Base-by-base conservation (phyloP, 1,140 invertebrate species). In the Heliconius hermathena region DNA sequence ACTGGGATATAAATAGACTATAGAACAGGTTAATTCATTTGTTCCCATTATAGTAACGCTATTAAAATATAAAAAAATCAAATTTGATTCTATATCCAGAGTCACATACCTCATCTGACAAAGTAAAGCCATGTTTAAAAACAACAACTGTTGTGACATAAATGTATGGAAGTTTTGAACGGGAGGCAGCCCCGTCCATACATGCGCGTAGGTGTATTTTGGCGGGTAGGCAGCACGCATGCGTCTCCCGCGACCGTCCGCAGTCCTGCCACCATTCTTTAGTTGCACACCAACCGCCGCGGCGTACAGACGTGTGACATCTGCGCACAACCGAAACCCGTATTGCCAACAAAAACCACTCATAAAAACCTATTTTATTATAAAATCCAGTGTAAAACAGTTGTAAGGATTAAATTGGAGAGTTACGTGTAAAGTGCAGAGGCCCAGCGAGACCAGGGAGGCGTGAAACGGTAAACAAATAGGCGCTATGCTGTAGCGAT, bases 181-280 rank as follows among this genome's bases (percentile, higher is more conserved):
- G 82, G 72, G 85, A 84, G 77, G 60, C 74, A 85, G 83, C 83
- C 86, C 84, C 83, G 84, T 87, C 83, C 91, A 93, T 92, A 91
- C 91, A 93, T 93, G 90, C 91, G 92, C 92, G 91, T 90, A 91
- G 89, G 87, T 91, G 88, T 89, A 89, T 92, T 92, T 93, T 93
- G 91, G 92, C 91, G 89, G 92, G 91, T 88, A 87, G 85, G 71
- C 73, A 89, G 78, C 66, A 76, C 92, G 92, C 92, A 87, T 86
- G 92, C 91, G 90, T 84, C 83, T 49, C 79, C 84, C 84, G 74
- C 82, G 81, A 83, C 89, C 79, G 88, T 90, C 91, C 90, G 91
- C 92, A 92, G 91, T 93, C 88, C 88, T 93, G 85, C 91, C 90
- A 91, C 90, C 91, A 94, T 93, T 92, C 92, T 94, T 94, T 79